These are phyloP conservation scores for Echinometra lucunter DNA, from an alignment of 53 echinoderm and acorn worm species.

Conservation along the genomic window DNA sequence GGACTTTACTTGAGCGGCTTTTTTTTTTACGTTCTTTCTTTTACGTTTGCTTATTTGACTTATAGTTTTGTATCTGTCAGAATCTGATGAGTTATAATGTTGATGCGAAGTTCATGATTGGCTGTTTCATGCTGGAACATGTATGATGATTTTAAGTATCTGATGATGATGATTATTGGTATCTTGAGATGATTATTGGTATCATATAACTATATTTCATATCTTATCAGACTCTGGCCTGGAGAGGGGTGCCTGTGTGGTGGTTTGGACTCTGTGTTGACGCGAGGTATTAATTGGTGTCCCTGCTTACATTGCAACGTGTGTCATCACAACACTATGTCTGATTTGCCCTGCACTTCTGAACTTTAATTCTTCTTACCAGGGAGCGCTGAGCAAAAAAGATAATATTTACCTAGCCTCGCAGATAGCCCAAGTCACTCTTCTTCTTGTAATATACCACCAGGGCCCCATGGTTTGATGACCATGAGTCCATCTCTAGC, in stretches of 20 bases:
- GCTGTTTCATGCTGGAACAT: slow-evolving; percentile 8
- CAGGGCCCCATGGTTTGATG: neutral
- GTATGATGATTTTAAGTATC: neutral
- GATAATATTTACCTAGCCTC: slow-evolving; percentile 67
- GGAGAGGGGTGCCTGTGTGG: neutral
- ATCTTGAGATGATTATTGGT: neutral
- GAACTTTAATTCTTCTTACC: slow-evolving; percentile 64
- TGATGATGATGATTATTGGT: neutral
- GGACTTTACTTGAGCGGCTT: slow-evolving; percentile 25
- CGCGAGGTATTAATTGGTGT: slow-evolving; percentile 26
- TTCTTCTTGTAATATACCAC: neutral
- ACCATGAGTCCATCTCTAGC: neutral
- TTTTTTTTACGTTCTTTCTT: no score
- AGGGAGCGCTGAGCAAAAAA: slow-evolving; percentile 54
- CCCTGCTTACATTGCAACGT: neutral
- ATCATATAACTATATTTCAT: neutral
- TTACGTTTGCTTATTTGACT: neutral
- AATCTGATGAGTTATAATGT: neutral
- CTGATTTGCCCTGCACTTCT: slow-evolving; percentile 47
- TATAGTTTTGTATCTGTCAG: slow-evolving; percentile 19
- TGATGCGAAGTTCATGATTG: neutral
- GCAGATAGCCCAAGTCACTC: slow-evolving; percentile 53
- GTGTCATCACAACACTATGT: slow-evolving; percentile 40
- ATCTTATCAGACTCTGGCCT: neutral
- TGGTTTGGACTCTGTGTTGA: neutral